Evolutionary conservation across 2,888 invertebrate genomes (phyloP).

Genomic region (Ceramica pisi): DNA sequence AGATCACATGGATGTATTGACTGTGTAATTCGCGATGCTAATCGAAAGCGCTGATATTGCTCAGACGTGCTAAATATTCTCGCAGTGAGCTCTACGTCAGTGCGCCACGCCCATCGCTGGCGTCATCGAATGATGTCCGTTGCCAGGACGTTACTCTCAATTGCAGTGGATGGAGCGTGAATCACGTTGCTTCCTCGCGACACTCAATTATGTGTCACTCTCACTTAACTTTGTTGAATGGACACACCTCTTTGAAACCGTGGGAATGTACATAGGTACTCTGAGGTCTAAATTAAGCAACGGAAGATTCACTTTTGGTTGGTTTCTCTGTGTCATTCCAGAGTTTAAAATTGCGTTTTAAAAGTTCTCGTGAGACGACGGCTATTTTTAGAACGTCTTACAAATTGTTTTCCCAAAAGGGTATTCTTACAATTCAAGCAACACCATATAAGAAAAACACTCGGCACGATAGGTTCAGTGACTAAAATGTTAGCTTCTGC

Average conservation of each 20-base stretch:
- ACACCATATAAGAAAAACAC: background rate
- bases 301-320: background rate
- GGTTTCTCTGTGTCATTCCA: background rate
- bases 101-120: conserved; percentile 47
- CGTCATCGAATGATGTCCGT: conserved; percentile 42
- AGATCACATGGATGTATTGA: conserved; percentile 11
- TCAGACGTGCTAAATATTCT: conserved; percentile 32
- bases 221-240: conserved; percentile 29
- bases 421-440: background rate
- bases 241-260: conserved; percentile 35
- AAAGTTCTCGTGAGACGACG: background rate
- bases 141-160: conserved; percentile 57
- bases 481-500: background rate
- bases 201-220: conserved; percentile 16
- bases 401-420: no score
- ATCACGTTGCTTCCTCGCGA: conserved; percentile 37
- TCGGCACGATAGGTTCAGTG: background rate
- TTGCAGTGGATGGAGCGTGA: conserved; percentile 47
- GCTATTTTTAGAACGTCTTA: background rate
- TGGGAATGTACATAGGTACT: background rate
- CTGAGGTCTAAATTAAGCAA: background rate
- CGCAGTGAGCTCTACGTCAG: conserved; percentile 46
- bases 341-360: background rate
- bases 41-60: conserved; percentile 21
- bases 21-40: conserved; percentile 11